Evolutionary conservation across 2,888 invertebrate genomes (phyloP).

Genomic region (Cerastis leucographa): DNA sequence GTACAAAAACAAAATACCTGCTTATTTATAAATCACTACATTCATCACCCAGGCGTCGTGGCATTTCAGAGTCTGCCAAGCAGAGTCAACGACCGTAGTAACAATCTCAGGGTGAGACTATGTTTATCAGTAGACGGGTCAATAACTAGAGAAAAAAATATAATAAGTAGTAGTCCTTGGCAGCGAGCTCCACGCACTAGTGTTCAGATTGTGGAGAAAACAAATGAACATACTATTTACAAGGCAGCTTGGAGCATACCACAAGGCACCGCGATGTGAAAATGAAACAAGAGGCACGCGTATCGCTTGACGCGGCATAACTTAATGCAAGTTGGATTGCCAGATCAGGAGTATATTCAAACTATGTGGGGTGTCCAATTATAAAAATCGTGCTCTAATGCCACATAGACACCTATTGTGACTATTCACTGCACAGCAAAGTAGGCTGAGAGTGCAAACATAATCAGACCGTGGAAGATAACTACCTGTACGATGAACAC

Average conservation of each 20-base stretch:
- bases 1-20: conserved; percentile 10
- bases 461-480: conserved; percentile 9
- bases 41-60: conserved; percentile 5
- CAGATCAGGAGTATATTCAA: not conserved
- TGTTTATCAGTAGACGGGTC: conserved; percentile 19
- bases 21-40: conserved; percentile 17
- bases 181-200: not conserved
- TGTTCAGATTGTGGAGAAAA: not conserved
- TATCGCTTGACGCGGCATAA: not conserved
- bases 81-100: conserved; percentile 28
- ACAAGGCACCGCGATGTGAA: not conserved
- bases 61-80: conserved; percentile 43
- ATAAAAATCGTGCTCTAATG: not conserved
- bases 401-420: not conserved
- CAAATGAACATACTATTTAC: too few relatives aligned
- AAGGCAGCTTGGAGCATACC: not conserved
- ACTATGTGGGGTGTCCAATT: not conserved
- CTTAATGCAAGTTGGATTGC: not conserved
- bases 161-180: not conserved
- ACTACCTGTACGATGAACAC: conserved; percentile 9
- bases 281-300: not conserved
- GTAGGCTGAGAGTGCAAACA: conserved; percentile 4
- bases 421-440: not conserved
- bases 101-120: conserved; percentile 39
- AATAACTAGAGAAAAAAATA: not conserved